These are phyloP conservation scores for Isichthys henryi DNA, from an alignment of 2,113 vertebrate genomes.

Conservation along the genomic window DNA sequence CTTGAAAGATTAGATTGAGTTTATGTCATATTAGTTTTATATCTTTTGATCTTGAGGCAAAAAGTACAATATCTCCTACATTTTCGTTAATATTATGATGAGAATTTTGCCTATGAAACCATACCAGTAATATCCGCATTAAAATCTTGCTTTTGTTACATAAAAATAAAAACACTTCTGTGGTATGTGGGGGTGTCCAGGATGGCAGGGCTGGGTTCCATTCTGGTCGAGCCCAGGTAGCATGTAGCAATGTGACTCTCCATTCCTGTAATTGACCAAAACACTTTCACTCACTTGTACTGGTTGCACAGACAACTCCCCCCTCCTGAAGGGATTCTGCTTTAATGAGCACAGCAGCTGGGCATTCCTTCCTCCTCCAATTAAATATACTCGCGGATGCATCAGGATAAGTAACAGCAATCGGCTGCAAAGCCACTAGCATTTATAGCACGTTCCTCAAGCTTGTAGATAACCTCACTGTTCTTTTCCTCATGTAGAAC, in stretches of 20 bases:
- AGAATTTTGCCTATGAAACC: not conserved
- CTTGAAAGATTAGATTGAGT: no score
- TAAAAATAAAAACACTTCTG: not conserved
- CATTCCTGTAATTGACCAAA: not conserved
- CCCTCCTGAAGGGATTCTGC: not conserved
- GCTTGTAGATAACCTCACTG: not conserved
- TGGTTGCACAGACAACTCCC: not conserved
- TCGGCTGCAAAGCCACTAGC: not conserved
- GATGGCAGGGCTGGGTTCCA: not conserved
- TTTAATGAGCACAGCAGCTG: not conserved
- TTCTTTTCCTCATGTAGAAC: not conserved
- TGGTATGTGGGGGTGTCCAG: not conserved
- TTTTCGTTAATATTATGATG: not conserved
- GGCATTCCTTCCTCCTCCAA: not conserved
- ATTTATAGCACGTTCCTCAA: not conserved
- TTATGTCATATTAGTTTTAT: not conserved
- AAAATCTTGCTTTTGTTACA: not conserved
- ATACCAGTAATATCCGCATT: not conserved
- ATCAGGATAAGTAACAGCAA: not conserved
- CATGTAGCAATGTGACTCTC: not conserved
- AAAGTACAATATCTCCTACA: not conserved
- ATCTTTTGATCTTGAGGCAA: not conserved
- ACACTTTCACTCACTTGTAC: not conserved
- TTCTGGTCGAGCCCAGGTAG: not conserved
- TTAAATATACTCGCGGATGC: not conserved